Base-by-base conservation (phyloP, 2,797 vertebrate genomes). In the Orientallactaga sibirica region DNA sequence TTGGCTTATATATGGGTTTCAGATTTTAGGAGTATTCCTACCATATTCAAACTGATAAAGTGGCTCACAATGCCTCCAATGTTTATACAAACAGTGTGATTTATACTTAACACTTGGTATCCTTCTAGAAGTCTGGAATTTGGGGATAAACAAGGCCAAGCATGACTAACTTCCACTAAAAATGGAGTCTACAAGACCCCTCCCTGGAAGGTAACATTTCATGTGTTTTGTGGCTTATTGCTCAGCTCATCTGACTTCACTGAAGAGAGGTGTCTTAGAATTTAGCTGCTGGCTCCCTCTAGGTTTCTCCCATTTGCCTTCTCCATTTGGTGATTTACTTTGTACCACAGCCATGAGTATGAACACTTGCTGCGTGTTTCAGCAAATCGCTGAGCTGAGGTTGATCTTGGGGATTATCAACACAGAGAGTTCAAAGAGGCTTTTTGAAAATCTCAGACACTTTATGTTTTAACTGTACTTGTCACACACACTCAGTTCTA, bases 81-180 rank as follows among this genome's bases (percentile, higher is more conserved):
- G 11, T 52, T 52, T 52, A 12, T 7, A 52, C 52, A 12, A 52
- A 52, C 52, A 7, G 11, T 11, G 15, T 37, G 27, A 87, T 78
- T 88, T 81, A 61, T 85, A 12, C 27, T 43, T 20, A 81, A 52
- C 55, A 82, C 41, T 19, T 55, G 20, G 33, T 93, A 90, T 67
- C 75, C 70, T 75, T 75, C 37, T 74, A 29, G 19, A 41, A 88
- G n/a, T 85, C 41, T 95, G 52, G 64, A 91, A 90, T 41, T 85
- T 66, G 37, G 7, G 12, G 52, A 71, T 58, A 12, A 48, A 4
- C 37, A 19, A 73, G 70, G 33, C 15, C 90, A 82, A 61, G 29
- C 0, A 0, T 91, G 48, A 86, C 29, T 9, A 70, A 29, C 4
- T 11, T 43, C 73, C 29, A 71, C 3, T 25, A 74, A 82, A 83